These are phyloP conservation scores for Acomys russatus DNA, from an alignment of 2,797 vertebrate genomes.

Conservation along the genomic window DNA sequence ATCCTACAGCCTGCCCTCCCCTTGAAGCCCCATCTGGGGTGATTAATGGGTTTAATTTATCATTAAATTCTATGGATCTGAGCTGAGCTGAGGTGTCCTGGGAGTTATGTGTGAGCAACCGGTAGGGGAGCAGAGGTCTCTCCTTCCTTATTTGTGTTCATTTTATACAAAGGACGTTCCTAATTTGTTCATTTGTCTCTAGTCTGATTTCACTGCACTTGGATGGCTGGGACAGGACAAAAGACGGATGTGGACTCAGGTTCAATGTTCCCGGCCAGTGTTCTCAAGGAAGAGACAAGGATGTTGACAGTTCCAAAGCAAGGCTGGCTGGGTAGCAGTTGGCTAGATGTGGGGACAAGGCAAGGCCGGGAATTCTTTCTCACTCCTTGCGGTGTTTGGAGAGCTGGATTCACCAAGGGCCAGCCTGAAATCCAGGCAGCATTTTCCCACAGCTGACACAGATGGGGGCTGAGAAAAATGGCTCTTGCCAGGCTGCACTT, in stretches of 20 bases:
- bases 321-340: background rate
- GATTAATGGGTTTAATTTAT: conserved; percentile 84
- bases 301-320: background rate
- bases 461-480: background rate
- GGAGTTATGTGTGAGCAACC: background rate
- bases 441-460: background rate
- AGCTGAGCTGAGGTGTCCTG: background rate
- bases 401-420: background rate
- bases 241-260: background rate
- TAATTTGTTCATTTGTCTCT: conserved; percentile 73
- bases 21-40: background rate
- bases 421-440: background rate
- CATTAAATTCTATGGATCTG: conserved; percentile 33
- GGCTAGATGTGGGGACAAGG: background rate
- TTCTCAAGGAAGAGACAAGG: background rate
- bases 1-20: background rate
- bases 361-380: background rate
- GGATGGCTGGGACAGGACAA: background rate
- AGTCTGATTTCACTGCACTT: background rate
- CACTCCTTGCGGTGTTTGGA: background rate
- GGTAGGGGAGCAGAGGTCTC: background rate
- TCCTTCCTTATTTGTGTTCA: conserved; percentile 67
- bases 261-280: background rate
- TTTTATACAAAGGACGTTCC: conserved; percentile 50
- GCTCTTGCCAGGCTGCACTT: background rate